Conservation (phyloP, 1,140 invertebrate species). For the Battus philenor region DNA sequence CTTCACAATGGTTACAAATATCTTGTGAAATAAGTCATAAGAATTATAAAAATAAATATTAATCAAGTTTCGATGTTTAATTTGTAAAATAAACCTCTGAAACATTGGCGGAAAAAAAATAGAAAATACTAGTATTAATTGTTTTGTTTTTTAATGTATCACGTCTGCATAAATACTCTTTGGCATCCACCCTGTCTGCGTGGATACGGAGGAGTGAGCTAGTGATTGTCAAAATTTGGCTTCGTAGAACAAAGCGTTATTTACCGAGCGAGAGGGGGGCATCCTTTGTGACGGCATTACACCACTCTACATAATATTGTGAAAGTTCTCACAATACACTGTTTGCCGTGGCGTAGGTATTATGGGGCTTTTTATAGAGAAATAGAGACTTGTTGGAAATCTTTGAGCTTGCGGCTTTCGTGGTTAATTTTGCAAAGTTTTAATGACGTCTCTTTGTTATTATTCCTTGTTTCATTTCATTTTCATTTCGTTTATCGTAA, state of each 20-base stretch:
- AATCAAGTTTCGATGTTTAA: too few relatives aligned
- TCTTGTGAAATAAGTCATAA: too few relatives aligned
- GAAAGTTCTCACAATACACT: constrained; percentile 67
- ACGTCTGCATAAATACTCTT: constrained; percentile 33
- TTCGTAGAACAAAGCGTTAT: constrained; percentile 74
- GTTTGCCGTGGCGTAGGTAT: constrained; percentile 55
- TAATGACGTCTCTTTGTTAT: constrained; percentile 6
- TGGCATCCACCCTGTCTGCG: constrained; percentile 38
- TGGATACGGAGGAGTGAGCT: constrained; percentile 59
- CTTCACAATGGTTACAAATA: too few relatives aligned
- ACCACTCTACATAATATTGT: constrained; percentile 75
- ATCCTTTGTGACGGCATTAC: constrained; percentile 66
- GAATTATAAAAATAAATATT: too few relatives aligned
- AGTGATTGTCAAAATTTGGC: constrained; percentile 76
- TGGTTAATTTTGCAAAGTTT: constrained; percentile 43
- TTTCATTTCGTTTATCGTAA: too few relatives aligned
- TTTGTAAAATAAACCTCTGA: too few relatives aligned
- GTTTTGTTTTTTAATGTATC: neutral
- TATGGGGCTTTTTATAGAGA: constrained; percentile 52
- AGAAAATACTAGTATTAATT: neutral
- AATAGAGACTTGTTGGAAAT: constrained; percentile 50
- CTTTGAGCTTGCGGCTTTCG: constrained; percentile 34
- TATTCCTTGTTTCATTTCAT: constrained; percentile 6
- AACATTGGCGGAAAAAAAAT: neutral
- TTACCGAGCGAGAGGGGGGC: constrained; percentile 54